Conservation (phyloP, 2,113 vertebrate genomes). For the Gymnorhina tibicen region DNA sequence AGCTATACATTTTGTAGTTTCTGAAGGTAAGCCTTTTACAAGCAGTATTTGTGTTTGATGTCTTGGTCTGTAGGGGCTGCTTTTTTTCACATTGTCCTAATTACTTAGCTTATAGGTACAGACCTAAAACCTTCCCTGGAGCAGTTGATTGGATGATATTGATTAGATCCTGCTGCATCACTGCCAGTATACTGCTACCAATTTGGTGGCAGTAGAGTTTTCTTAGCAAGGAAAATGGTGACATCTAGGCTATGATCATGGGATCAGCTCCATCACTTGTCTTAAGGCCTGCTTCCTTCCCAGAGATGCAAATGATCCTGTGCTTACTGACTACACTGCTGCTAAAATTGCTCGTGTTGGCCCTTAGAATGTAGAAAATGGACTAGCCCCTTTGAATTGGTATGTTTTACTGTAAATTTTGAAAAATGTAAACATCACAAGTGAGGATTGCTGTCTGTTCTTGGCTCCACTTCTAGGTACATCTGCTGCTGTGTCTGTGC, state of each 20-base stretch:
- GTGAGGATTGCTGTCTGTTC: background rate
- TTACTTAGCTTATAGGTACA: slow-evolving; percentile 26
- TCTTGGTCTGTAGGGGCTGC: background rate
- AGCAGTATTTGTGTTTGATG: background rate
- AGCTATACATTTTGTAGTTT: slow-evolving; percentile 1
- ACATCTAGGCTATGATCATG: background rate
- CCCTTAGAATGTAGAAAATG: background rate
- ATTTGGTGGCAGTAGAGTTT: slow-evolving; percentile 6
- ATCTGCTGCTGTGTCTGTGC: background rate
- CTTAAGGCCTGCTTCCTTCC: background rate
- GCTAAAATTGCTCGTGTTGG: background rate
- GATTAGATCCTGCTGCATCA: slow-evolving; percentile 26
- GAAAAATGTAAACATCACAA: background rate
- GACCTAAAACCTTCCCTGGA: slow-evolving; percentile 51
- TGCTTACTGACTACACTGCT: background rate
- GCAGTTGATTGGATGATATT: background rate
- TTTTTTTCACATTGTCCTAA: slow-evolving; percentile 39
- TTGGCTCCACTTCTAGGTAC: background rate
- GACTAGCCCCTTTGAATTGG: background rate
- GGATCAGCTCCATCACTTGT: background rate
- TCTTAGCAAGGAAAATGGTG: background rate
- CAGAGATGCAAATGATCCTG: background rate
- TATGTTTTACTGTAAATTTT: background rate
- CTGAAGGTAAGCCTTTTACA: slow-evolving; percentile 37
- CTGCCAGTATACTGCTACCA: background rate